phyloP scores from a whole-genome alignment of 1,140 invertebrate species.

The Drosophila repleta region DNA sequence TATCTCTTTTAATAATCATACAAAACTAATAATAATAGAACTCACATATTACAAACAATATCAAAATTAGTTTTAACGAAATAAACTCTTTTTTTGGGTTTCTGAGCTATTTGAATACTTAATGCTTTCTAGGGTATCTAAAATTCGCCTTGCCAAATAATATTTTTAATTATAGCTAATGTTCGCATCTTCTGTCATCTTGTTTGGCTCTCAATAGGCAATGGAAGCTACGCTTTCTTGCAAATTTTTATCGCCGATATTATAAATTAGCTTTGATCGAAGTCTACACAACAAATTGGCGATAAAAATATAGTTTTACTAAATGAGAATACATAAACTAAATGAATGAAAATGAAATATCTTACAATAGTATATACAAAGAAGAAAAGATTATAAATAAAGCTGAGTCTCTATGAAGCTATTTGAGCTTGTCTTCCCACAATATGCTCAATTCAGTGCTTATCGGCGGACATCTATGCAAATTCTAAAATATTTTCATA shows the following conservation, averaged over 20 bases:
- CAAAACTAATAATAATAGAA: too few species aligned
- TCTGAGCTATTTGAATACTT: too few species aligned
- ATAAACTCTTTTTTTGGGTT: too few species aligned
- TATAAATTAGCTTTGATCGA: conserved; percentile 47
- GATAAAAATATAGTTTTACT: background rate
- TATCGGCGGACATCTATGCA: conserved; percentile 34
- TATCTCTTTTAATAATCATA: too few species aligned
- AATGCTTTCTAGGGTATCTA: background rate
- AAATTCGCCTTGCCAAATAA: conserved; percentile 15
- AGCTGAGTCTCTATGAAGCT: too few species aligned
- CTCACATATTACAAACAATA: too few species aligned
- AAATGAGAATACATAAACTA: background rate
- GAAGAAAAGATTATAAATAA: background rate
- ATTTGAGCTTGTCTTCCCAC: background rate
- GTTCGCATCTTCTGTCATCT: conserved; percentile 50
- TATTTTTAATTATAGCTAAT: conserved; percentile 4
- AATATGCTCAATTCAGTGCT: background rate
- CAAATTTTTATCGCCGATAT: conserved; percentile 43
- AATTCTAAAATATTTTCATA: conserved; percentile 22
- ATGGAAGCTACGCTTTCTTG: background rate
- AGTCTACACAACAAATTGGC: background rate
- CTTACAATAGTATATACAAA: background rate
- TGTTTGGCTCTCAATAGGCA: conserved; percentile 42
- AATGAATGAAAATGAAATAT: too few species aligned
- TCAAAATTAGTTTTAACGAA: too few species aligned